These are phyloP conservation scores for Pyrocephalus nanus DNA, from an alignment of 2,797 vertebrate species.

Conservation along the genomic window DNA sequence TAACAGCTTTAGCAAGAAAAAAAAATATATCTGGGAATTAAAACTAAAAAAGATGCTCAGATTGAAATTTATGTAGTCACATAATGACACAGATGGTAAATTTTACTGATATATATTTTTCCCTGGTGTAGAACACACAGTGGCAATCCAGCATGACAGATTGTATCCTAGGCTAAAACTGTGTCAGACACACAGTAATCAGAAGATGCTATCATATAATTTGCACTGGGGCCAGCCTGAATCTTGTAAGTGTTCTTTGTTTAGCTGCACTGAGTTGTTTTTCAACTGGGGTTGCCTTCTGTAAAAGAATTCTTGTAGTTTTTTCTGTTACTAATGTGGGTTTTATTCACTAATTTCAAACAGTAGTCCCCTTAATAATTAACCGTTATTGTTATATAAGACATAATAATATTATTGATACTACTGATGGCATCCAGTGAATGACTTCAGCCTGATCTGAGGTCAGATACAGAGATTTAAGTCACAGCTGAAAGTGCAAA, in stretches of 20 bases:
- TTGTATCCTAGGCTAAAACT: constrained; percentile 64
- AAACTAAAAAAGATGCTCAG: constrained; percentile 62
- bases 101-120: constrained; percentile 71
- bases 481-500: background rate
- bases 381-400: background rate
- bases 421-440: background rate
- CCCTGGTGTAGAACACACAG: constrained; percentile 63
- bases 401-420: background rate
- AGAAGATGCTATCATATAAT: constrained; percentile 51
- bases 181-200: constrained; percentile 54
- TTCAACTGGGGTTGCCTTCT: background rate
- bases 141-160: constrained; percentile 57
- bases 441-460: background rate
- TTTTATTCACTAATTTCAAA: background rate
- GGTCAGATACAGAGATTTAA: background rate
- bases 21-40: constrained; percentile 1
- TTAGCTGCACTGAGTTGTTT: background rate
- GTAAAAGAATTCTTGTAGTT: background rate
- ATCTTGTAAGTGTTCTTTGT: background rate
- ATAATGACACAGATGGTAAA: constrained; percentile 71
- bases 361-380: accelerated
- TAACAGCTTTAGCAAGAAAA: background rate
- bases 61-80: constrained; percentile 55
- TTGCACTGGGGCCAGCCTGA: constrained; percentile 37
- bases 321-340: background rate